These are phyloP conservation scores for Cremastinae sp. DNA, from an alignment of 2,888 invertebrate species.

Conservation along the genomic window DNA sequence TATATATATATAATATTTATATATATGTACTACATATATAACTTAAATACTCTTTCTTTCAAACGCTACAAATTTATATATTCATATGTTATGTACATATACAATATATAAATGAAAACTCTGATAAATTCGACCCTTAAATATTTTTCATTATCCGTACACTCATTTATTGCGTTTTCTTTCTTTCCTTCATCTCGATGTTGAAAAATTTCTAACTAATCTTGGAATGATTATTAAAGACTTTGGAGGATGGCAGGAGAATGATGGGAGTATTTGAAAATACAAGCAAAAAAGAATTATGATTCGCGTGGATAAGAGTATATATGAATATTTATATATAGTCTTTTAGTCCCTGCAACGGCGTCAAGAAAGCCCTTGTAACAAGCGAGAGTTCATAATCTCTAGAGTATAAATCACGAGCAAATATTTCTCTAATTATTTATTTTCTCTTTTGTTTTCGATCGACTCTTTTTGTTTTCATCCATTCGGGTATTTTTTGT, in stretches of 20 bases:
- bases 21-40: conserved; percentile 63
- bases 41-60: conserved; percentile 61
- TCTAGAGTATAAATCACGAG: conserved; percentile 55
- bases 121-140: conserved; percentile 14
- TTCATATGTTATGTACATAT: conserved; percentile 34
- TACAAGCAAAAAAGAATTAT: conserved; percentile 22
- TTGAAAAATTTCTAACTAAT: conserved; percentile 56
- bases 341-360: conserved; percentile 49
- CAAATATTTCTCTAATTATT: conserved; percentile 12
- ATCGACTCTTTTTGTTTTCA: conserved; percentile 9
- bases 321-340: conserved; percentile 6
- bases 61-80: conserved; percentile 54
- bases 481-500: not conserved
- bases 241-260: conserved; percentile 44
- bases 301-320: conserved; percentile 27
- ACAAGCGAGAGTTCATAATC: conserved; percentile 41
- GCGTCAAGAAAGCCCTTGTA: conserved; percentile 39
- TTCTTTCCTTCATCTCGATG: conserved; percentile 55
- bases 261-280: conserved; percentile 62
- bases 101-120: conserved; percentile 44
- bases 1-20: conserved; percentile 58
- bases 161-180: conserved; percentile 1
- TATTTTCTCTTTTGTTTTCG: conserved; percentile 3
- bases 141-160: conserved; percentile 18
- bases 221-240: conserved; percentile 74